Evolutionary conservation across 2,113 vertebrate species (phyloP).

Genomic region (Melanerpes formicivorus): DNA sequence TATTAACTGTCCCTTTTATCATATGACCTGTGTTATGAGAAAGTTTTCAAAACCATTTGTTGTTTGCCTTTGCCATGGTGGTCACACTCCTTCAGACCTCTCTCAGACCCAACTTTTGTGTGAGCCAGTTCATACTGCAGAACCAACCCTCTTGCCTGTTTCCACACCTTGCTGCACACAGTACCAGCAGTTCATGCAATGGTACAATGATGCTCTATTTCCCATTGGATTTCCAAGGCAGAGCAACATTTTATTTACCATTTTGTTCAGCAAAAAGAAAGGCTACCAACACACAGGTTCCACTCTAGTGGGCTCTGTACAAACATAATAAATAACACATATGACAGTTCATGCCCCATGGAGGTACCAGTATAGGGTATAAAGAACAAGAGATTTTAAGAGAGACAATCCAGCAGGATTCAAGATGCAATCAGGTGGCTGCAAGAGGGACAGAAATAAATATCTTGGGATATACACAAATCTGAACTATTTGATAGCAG

Average conservation of each 20-base stretch:
- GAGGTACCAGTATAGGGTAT: not conserved
- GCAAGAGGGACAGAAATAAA: not conserved
- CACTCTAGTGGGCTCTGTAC: not conserved
- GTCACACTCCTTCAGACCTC: not conserved
- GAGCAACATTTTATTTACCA: not conserved
- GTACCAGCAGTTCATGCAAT: not conserved
- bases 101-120: not conserved
- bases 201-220: not conserved
- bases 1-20: not conserved
- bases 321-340: not conserved
- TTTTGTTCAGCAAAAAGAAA: not conserved
- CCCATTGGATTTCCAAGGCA: not conserved
- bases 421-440: not conserved
- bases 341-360: not conserved
- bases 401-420: not conserved
- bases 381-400: not conserved
- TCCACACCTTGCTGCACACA: not conserved
- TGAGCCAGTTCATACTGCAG: fast-evolving
- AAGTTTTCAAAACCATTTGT: not conserved
- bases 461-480: not conserved
- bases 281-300: not conserved
- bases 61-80: not conserved
- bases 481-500: not conserved
- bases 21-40: not conserved
- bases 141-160: not conserved